phyloP scores from a whole-genome alignment of 2,797 vertebrate species.

The Rallus crepitans region DNA sequence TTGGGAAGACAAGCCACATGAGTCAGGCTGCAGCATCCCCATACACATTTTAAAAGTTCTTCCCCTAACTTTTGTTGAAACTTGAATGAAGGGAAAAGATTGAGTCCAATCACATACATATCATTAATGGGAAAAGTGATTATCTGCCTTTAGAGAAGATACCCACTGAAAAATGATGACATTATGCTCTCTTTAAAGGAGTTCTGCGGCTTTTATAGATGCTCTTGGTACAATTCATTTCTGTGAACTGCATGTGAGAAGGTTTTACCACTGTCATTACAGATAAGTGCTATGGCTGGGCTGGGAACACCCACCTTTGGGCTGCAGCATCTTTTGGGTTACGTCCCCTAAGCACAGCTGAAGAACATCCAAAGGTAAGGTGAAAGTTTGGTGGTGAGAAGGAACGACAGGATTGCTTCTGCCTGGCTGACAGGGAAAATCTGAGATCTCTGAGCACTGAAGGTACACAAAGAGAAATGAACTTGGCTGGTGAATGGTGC shows the following conservation, averaged over 20 bases:
- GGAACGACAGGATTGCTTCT: slow-evolving; percentile 14
- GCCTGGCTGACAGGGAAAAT: slow-evolving; percentile 39
- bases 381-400: slow-evolving; percentile 26
- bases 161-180: slow-evolving; percentile 45
- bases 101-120: not conserved
- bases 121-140: slow-evolving; percentile 30
- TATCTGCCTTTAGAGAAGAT: slow-evolving; percentile 60
- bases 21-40: not conserved
- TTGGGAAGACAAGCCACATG: not conserved
- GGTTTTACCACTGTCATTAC: not conserved
- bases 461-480: slow-evolving; percentile 6
- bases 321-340: not conserved
- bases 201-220: slow-evolving; percentile 9
- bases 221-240: slow-evolving; percentile 30
- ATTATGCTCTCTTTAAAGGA: slow-evolving; percentile 25
- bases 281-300: not conserved
- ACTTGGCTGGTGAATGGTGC: slow-evolving; percentile 28
- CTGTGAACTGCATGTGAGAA: not conserved
- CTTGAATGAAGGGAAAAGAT: not conserved
- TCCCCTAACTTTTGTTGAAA: not conserved
- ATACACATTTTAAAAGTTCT: not conserved
- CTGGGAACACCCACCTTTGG: slow-evolving; percentile 11
- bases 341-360: not conserved
- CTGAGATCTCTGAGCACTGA: not conserved
- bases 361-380: slow-evolving; percentile 19